phyloP scores from a whole-genome alignment of 1,140 invertebrate genomes.

The Drosophila murphyi region DNA sequence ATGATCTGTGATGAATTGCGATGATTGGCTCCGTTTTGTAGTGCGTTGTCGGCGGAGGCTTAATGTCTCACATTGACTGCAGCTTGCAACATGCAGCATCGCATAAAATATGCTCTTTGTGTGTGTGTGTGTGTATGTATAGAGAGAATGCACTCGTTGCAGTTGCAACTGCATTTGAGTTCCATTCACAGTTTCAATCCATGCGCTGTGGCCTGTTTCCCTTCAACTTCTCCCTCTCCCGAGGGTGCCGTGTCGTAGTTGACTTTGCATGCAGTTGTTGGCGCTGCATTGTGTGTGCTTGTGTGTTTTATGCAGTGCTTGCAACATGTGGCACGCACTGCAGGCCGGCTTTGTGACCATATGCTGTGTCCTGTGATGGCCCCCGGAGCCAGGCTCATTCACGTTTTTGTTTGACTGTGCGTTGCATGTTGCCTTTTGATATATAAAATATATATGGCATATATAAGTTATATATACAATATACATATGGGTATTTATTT shows the following conservation, averaged over 20 bases:
- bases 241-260: slow-evolving; percentile 38
- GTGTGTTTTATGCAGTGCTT: slow-evolving; percentile 35
- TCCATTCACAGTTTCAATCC: slow-evolving; percentile 44
- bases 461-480: slow-evolving; percentile 27
- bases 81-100: slow-evolving; percentile 27
- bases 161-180: slow-evolving; percentile 37
- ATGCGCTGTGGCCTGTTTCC: background rate
- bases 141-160: slow-evolving; percentile 19
- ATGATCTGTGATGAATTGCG: slow-evolving; percentile 12
- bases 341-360: slow-evolving; percentile 68
- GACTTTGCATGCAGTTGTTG: slow-evolving; percentile 56
- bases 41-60: slow-evolving; percentile 36
- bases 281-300: slow-evolving; percentile 46
- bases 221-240: slow-evolving; percentile 2
- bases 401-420: slow-evolving; percentile 41
- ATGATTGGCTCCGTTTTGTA: slow-evolving; percentile 24
- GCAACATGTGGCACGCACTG: slow-evolving; percentile 79
- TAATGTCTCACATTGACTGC: slow-evolving; percentile 38
- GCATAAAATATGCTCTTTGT: slow-evolving; percentile 49
- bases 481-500: slow-evolving; percentile 70
- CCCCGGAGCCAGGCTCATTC: slow-evolving; percentile 30
- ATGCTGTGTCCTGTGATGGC: slow-evolving; percentile 25
- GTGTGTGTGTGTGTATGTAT: background rate
- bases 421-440: slow-evolving; percentile 40
- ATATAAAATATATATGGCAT: slow-evolving; percentile 40